Evolutionary conservation across 2,888 invertebrate species (phyloP), one percentile per base, ranked within the genome.

Genomic region (Epinotia bilunana): DNA sequence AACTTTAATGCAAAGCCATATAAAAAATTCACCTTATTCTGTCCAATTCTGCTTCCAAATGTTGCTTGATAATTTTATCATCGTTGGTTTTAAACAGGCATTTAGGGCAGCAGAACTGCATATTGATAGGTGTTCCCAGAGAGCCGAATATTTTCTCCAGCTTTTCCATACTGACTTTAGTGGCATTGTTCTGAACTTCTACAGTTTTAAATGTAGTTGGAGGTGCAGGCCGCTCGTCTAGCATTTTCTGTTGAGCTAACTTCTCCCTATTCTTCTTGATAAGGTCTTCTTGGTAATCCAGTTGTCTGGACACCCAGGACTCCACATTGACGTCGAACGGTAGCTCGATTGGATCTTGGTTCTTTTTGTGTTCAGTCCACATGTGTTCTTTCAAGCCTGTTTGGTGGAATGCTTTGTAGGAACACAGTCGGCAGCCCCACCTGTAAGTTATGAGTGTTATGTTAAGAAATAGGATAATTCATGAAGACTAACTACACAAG

Each of bases 351-450:
- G 91, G 89, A n/a, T 90, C 86, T 1, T 84, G 79, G 63, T 83
- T 86, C 20, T 86, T 84, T 4, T 88, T 81, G 80, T 95, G 95
- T 65, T 93, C 94, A 2, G 90, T 90, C 12, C 80, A 78, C 77
- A 95, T 94, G 82, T 96, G 96, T 2, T 94, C 94, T 33, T 90
- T 86, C 23, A 96, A 87, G 0, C 94, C 92, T 2, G 87, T 89
- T 77, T 91, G 93, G 80, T 95, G 95, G 78, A 95, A 95, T 0
- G 95, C 95, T 77, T 94, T 94, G 81, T 95, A 95, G 0, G 93
- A 89, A 82, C 96, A 96, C 2, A 91, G 83, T 20, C 89, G 91
- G 81, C 96, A 96, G 20, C 92, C 91, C 94, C 95, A 96, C 79
- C 96, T 96, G 83, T 13, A 83, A 88, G n/a, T n/a, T 3, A 83